These are phyloP conservation scores for Ectemnius lituratus DNA, from an alignment of 2,888 invertebrate genomes.

Conservation along the genomic window DNA sequence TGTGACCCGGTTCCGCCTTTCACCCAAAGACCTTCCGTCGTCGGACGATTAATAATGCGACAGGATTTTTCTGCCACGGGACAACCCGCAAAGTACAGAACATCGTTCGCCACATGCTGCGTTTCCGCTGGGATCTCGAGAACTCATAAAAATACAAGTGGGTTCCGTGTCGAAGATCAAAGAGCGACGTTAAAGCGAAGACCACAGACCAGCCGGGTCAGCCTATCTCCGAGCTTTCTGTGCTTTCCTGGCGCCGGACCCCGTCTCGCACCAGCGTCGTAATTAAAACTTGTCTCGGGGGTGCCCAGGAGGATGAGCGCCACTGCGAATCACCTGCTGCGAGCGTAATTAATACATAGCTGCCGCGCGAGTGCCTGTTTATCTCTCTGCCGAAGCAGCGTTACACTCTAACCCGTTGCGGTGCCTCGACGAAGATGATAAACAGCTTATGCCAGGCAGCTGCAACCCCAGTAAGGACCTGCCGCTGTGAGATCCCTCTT, in stretches of 20 bases:
- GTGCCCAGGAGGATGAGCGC: slow-evolving; percentile 23
- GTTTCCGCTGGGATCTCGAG: neutral
- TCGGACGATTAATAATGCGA: no score
- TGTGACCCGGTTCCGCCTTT: no score
- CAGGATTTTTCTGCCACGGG: no score
- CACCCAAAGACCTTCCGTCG: no score
- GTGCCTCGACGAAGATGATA: slow-evolving; percentile 38
- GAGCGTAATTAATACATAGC: slow-evolving; percentile 57
- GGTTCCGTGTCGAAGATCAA: slow-evolving; percentile 16
- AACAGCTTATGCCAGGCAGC: slow-evolving; percentile 19
- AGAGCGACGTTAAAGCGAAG: slow-evolving; percentile 32
- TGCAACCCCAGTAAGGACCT: no score
- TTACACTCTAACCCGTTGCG: slow-evolving; percentile 30
- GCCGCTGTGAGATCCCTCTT: slow-evolving; percentile 14
- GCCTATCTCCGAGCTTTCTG: neutral
- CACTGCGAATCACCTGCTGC: slow-evolving; percentile 22
- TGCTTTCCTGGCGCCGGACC: slow-evolving; percentile 23
- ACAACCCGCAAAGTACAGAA: no score
- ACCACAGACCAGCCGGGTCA: neutral
- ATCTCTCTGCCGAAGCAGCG: slow-evolving; percentile 42
- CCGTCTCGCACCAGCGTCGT: slow-evolving; percentile 23
- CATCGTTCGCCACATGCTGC: no score
- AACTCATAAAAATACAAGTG: slow-evolving; percentile 11
- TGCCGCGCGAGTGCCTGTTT: slow-evolving; percentile 48
- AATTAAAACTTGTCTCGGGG: slow-evolving; percentile 50